A percentile compares a stretch with the other conserved stretches of the same genome.
Conservation (phyloP, 1,140 invertebrate genomes). For the Littorina saxatilis region DNA sequence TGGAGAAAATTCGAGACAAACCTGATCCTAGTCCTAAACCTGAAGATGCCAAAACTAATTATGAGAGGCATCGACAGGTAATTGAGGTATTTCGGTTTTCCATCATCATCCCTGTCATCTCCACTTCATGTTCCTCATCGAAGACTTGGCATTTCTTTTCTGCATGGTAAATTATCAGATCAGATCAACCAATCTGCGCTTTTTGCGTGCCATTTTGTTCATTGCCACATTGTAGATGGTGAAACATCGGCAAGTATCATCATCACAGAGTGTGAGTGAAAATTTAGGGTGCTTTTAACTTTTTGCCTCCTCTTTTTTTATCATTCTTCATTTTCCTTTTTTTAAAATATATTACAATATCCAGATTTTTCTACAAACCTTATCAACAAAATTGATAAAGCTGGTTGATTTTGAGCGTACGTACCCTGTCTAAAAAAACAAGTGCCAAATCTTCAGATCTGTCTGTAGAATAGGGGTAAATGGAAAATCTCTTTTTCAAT, state of each 20-base stretch:
- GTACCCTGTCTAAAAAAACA: background rate
- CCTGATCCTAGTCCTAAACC: conserved; percentile 91
- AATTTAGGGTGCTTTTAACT: background rate
- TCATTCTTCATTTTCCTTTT: background rate
- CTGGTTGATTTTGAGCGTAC: background rate
- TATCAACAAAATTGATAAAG: too few species aligned
- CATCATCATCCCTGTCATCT: conserved; percentile 46
- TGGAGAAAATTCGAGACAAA: conserved; percentile 98
- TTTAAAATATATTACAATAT: background rate
- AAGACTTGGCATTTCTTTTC: conserved; percentile 43
- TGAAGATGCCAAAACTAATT: conserved; percentile 74
- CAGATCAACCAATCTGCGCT: background rate
- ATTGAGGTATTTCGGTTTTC: conserved; percentile 57
- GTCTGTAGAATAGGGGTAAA: background rate
- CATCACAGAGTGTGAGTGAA: conserved; percentile 8
- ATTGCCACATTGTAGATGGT: conserved; percentile 25
- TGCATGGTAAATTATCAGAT: conserved; percentile 18
- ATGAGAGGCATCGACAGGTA: conserved; percentile 80
- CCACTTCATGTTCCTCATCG: conserved; percentile 36
- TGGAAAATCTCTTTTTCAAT: background rate
- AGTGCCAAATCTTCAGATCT: conserved; percentile 19
- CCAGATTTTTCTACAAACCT: background rate
- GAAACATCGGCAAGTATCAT: conserved; percentile 1
- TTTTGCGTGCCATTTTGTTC: background rate
- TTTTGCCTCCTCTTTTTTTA: background rate